Evolutionary conservation across 2,888 invertebrate genomes (phyloP), one percentile per base, ranked within the genome.

Genomic region (Drosophila atripex): DNA sequence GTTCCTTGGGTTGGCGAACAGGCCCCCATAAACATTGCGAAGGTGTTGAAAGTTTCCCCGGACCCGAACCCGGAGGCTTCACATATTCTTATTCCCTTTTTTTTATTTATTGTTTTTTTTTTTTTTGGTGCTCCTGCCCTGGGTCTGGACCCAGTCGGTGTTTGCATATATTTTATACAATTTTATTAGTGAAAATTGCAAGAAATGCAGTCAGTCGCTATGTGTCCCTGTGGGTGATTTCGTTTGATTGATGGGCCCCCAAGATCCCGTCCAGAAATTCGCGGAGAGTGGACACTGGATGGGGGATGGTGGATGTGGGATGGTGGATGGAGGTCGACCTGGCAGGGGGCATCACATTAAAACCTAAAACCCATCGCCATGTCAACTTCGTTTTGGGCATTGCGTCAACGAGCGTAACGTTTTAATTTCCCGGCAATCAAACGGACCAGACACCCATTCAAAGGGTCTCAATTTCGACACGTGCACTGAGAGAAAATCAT

Each of bases 381-480:
- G 84, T 84, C 83, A 88, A 86, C 68, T 76, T 86, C 74, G 68
- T 72, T 84, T 88, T 82, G 58, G 75, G 72, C 69, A 74, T 83
- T 79, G 80, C 77, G 74, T 72, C 80, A 80, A 75, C 66, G 63
- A 79, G 84, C 84, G 88, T 77, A 84, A 84, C 84, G 84, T 84
- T 84, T 84, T 84, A 84, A 84, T 84, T 84, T 84, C 84, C 78
- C 65, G 88, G 85, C 87, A 80, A 84, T 84, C 84, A 88, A 84
- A 82, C 82, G 57, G 35, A 64, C 39, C 71, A 84, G 85, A 83
- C 80, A 86, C 86, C 78, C 85, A 82, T 63, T n/a, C 51, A 51
- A 63, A 49, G 39, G 14, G 18, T 18, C 30, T 35, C 32, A 41
- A 63, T 47, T 43, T 46, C 30, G 51, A 65, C 5, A 25, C 18